Evolutionary conservation across 2,113 vertebrate genomes (phyloP).

Genomic region (Gallinago undulata): DNA sequence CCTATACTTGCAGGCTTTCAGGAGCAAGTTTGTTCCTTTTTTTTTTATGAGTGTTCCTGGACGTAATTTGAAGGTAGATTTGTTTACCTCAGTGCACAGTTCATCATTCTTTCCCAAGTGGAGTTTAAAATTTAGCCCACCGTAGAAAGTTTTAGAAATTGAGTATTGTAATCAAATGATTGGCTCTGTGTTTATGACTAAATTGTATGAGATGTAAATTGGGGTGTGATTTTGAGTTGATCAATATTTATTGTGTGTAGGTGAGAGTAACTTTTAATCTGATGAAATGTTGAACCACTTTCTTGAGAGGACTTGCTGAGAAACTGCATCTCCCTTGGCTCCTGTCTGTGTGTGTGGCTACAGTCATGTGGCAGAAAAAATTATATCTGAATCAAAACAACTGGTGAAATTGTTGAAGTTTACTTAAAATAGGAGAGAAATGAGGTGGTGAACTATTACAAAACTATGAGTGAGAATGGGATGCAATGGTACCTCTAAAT

Average conservation of each 20-base stretch:
- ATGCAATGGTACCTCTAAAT: not conserved
- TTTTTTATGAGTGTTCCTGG: not conserved
- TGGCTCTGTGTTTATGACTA: rapidly evolving
- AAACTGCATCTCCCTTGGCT: not conserved
- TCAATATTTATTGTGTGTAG: not conserved
- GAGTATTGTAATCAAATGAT: not conserved
- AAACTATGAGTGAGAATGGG: rapidly evolving
- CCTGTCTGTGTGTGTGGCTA: not conserved
- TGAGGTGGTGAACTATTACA: not conserved
- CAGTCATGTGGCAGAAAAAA: rapidly evolving
- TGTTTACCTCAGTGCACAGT: rapidly evolving
- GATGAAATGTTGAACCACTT: not conserved
- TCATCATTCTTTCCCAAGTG: not conserved
- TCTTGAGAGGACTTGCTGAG: not conserved
- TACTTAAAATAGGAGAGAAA: not conserved
- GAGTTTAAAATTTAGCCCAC: not conserved
- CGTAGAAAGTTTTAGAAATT: not conserved
- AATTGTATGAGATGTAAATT: not conserved
- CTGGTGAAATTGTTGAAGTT: not conserved
- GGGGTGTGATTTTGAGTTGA: not conserved
- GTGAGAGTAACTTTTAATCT: not conserved
- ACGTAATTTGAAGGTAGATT: not conserved
- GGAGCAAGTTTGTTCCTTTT: not conserved
- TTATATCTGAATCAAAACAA: not conserved
- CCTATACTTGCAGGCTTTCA: not conserved